Evolutionary conservation across 2,888 invertebrate species (phyloP).

Genomic region (Caradrina clavipalpis): DNA sequence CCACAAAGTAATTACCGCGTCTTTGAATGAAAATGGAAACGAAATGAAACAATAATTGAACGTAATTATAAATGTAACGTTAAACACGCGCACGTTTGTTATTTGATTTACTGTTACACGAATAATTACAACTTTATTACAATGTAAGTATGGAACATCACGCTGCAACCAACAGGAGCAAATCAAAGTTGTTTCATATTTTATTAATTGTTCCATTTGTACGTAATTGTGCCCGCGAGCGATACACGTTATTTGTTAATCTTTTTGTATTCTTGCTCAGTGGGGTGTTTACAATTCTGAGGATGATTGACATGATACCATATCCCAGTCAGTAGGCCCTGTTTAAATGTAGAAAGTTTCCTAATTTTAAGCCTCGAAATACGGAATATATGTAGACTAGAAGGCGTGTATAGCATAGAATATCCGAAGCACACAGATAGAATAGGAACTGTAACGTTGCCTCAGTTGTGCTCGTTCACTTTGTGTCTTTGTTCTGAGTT

Average conservation of each 20-base stretch:
- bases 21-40: slow-evolving; percentile 28
- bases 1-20: slow-evolving; percentile 22
- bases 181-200: slow-evolving; percentile 1
- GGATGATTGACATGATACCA: neutral
- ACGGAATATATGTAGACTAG: neutral
- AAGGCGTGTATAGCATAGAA: neutral
- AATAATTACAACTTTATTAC: slow-evolving; percentile 27
- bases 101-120: slow-evolving; percentile 38
- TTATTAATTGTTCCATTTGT: neutral
- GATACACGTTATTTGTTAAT: neutral
- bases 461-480: too few relatives aligned
- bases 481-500: neutral
- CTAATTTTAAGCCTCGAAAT: neutral
- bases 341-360: neutral
- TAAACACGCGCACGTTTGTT: slow-evolving; percentile 9
- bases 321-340: neutral
- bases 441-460: too few relatives aligned
- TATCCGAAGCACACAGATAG: neutral
- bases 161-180: too few relatives aligned
- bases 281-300: neutral
- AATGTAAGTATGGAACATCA: too few relatives aligned
- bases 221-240: slow-evolving; percentile 4
- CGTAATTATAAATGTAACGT: slow-evolving; percentile 21
- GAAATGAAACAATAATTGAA: slow-evolving; percentile 23
- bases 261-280: neutral